Conservation (phyloP, 2,113 vertebrate genomes). For the Limnothrissa miodon region DNA sequence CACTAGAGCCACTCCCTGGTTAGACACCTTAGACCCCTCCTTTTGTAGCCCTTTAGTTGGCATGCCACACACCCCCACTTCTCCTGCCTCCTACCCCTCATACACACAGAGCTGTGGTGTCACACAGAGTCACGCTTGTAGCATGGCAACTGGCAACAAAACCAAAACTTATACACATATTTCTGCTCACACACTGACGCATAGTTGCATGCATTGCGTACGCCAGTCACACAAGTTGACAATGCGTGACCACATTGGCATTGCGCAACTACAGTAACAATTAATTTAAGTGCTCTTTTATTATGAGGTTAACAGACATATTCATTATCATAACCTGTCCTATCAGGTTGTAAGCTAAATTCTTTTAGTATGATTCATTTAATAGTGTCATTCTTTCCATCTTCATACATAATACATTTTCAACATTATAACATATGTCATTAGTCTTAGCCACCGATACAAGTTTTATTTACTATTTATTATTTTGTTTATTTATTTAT, state of each 20-base stretch:
- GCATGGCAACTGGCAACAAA: neutral
- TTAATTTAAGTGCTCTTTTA: neutral
- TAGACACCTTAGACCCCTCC: neutral
- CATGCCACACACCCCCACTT: constrained; percentile 19
- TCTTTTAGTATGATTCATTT: too few species aligned
- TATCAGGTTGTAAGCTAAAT: too few species aligned
- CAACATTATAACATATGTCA: too few species aligned
- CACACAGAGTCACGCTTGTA: constrained; percentile 26
- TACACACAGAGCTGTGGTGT: neutral
- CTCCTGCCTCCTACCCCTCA: neutral
- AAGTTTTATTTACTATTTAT: too few species aligned
- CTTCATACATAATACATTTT: too few species aligned
- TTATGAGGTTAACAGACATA: neutral
- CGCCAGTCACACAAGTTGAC: neutral
- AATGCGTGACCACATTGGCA: neutral
- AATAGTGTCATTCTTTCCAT: too few species aligned
- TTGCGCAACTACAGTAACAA: neutral
- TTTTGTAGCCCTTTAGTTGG: neutral
- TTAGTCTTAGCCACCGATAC: too few species aligned
- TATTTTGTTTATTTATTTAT: too few species aligned
- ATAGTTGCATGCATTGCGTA: neutral
- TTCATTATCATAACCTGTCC: neutral
- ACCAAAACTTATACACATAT: neutral
- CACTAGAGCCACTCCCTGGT: neutral
- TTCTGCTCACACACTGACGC: neutral